Percentiles rank a stretch among this genome's conserved stretches.
phyloP scores from a whole-genome alignment of 1,140 invertebrate genomes.

The Phthorimaea operculella region DNA sequence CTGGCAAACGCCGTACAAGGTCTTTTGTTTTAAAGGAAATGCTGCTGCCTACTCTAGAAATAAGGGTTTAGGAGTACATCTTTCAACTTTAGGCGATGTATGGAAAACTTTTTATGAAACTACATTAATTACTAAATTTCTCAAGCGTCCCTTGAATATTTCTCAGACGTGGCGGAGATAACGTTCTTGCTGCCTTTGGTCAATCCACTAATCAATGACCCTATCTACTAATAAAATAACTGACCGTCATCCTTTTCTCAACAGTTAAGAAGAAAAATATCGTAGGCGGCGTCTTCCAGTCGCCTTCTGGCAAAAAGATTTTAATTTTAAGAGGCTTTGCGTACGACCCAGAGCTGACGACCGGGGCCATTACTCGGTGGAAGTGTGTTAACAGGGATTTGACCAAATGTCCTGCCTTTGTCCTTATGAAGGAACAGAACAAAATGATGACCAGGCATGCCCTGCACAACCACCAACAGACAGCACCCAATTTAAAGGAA shows the following conservation, averaged over 20 bases:
- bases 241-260: neutral
- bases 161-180: too few species aligned
- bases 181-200: too few species aligned
- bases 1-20: too few species aligned
- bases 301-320: slow-evolving; percentile 3
- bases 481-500: neutral
- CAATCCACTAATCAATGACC: too few species aligned
- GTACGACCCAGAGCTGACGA: slow-evolving; percentile 5
- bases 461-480: slow-evolving; percentile 15
- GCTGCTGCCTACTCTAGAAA: too few species aligned
- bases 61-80: too few species aligned
- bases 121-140: too few species aligned
- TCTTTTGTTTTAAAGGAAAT: too few species aligned
- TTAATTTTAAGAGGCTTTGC: slow-evolving; percentile 14
- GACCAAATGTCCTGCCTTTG: slow-evolving; percentile 11
- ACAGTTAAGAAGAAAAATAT: neutral
- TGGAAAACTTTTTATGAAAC: too few species aligned
- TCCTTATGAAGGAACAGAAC: slow-evolving; percentile 11
- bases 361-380: slow-evolving; percentile 8
- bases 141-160: too few species aligned
- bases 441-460: slow-evolving; percentile 5
- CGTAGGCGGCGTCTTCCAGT: neutral
- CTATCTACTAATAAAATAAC: too few species aligned
- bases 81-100: too few species aligned
- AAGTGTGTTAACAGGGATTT: slow-evolving; percentile 4